Base-by-base conservation (phyloP, 1,140 invertebrate genomes). In the Vanessa tameamea region DNA sequence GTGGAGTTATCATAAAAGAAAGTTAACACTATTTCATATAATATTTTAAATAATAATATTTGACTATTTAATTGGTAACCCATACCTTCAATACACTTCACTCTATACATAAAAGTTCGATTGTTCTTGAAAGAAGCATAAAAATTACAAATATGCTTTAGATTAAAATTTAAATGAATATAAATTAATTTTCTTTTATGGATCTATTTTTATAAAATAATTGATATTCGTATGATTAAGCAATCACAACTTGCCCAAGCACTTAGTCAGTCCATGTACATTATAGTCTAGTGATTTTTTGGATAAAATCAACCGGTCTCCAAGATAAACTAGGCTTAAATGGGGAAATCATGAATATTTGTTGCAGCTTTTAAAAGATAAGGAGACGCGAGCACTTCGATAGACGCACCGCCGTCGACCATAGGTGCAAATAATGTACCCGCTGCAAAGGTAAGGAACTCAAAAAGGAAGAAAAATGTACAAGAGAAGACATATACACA, bases 291-390 rank as follows among this genome's bases (percentile, higher is more conserved):
- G 82, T 77, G 76, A 83, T 90, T 87, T 87, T 87, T 82, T 79
- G 82, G 80, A 75, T 50, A 70, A 16, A 73, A 73, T 71, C 57
- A 68, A 63, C 63, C 72, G 77, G 72, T 82, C 82, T 87, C 75
- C 73, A 76, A 88, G 87, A 85, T 86, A 82, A 84, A 64, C 84
- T 78, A 78, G 83, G 82, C 87, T 86, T 78, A 78, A 76, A 83
- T 84, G 91, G 91, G 91, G 91, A 92, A 91, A 88, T 84, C 89
- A 78, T 89, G 91, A 91, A 92, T 92, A 92, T 92, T 92, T 92
- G 89, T 92, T 92, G 85, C 91, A 92, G 91, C 87, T 89, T 90
- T 79, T 92, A 88, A 83, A 81, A 86, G 83, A 86, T 88, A 90
- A 87, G 88, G 85, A 83, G 87, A 85, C 70, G 80, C 80, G 83